Evolutionary conservation across 2,797 vertebrate genomes (phyloP).

Genomic region (Girardinus metallicus): DNA sequence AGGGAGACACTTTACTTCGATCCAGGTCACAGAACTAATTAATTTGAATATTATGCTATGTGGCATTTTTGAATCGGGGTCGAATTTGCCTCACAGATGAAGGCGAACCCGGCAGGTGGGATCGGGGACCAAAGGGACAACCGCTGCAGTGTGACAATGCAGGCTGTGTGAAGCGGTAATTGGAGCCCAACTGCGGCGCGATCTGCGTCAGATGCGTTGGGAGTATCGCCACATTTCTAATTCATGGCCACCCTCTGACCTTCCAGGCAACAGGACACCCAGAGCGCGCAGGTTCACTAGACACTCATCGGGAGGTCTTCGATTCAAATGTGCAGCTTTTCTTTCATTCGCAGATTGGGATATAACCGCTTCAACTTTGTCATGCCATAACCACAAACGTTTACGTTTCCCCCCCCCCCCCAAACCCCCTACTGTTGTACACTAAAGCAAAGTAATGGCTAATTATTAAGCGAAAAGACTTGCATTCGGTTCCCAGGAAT

Average conservation of each 20-base stretch:
- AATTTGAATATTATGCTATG: neutral
- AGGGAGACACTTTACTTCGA: neutral
- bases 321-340: slow-evolving; percentile 4
- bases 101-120: slow-evolving; percentile 7
- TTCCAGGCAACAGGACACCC: slow-evolving; percentile 63
- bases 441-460: neutral
- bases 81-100: slow-evolving; percentile 12
- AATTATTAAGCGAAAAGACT: neutral
- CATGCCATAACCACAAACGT: neutral
- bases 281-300: slow-evolving; percentile 7
- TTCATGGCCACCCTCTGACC: slow-evolving; percentile 69
- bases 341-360: neutral
- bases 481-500: neutral
- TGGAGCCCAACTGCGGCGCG: slow-evolving; percentile 28
- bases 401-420: neutral
- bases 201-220: slow-evolving; percentile 23
- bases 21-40: neutral
- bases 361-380: neutral
- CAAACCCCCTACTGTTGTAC: neutral
- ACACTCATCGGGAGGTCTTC: neutral
- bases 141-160: slow-evolving; percentile 19
- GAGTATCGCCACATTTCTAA: slow-evolving; percentile 66
- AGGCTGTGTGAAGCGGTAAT: slow-evolving; percentile 50
- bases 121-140: slow-evolving; percentile 11
- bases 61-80: slow-evolving; percentile 6